Conservation (phyloP, 2,888 invertebrate genomes). For the Petrolisthes cinctipes region DNA sequence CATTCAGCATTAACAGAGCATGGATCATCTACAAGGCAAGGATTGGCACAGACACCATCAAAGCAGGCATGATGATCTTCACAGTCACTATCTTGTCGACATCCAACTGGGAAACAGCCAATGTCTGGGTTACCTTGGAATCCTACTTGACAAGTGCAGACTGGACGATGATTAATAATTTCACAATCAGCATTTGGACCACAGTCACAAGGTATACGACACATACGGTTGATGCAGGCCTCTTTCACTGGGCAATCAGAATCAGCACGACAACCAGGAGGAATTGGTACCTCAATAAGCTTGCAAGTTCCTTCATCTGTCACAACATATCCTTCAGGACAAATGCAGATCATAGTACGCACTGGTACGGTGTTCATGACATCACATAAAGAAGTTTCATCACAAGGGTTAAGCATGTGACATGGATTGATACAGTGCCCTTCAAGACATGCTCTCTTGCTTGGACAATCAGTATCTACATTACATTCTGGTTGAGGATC, state of each 20-base stretch:
- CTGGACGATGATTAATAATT: constrained; percentile 85
- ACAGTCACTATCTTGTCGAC: constrained; percentile 86
- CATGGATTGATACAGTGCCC: constrained; percentile 67
- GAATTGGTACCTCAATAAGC: constrained; percentile 63
- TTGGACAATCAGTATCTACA: constrained; percentile 66
- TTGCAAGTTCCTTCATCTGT: constrained; percentile 66
- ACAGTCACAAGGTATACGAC: constrained; percentile 89
- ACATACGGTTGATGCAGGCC: constrained; percentile 87
- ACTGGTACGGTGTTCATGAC: constrained; percentile 67
- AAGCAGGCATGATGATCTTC: constrained; percentile 85
- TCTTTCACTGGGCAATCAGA: constrained; percentile 83
- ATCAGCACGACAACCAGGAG: constrained; percentile 82
- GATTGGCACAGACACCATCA: constrained; percentile 82
- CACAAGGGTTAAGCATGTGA: constrained; percentile 68
- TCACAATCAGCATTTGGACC: constrained; percentile 85
- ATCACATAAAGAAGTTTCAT: constrained; percentile 74
- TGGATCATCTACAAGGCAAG: constrained; percentile 83
- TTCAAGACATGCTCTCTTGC: constrained; percentile 67
- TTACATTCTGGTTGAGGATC: constrained; percentile 74
- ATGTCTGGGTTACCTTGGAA: constrained; percentile 89
- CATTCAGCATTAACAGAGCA: constrained; percentile 73
- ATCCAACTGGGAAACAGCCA: constrained; percentile 84
- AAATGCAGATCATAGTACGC: constrained; percentile 67
- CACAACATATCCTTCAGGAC: constrained; percentile 66
- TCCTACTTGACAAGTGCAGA: constrained; percentile 86